A percentile compares a stretch with the other conserved stretches of the same genome.
These are phyloP conservation scores for Serinus canaria DNA, from an alignment of 2,113 vertebrate species.

Conservation along the genomic window DNA sequence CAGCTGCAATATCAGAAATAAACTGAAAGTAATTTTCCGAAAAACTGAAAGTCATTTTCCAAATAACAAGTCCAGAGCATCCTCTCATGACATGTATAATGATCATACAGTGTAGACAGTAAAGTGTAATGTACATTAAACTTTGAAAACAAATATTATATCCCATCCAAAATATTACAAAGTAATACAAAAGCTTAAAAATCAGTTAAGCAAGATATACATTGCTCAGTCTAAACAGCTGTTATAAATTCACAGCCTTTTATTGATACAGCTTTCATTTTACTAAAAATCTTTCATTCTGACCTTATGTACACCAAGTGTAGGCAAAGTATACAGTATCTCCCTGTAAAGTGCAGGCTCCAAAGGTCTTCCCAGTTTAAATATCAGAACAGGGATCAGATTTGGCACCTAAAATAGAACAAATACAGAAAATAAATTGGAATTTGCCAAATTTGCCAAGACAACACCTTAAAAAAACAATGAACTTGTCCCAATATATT, in stretches of 20 bases:
- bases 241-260: background rate
- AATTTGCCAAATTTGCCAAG: background rate
- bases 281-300: conserved; percentile 3
- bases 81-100: background rate
- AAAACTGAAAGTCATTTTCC: background rate
- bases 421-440: background rate
- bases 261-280: background rate
- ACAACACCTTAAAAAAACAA: background rate
- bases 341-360: conserved; percentile 77
- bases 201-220: background rate
- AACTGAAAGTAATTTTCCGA: background rate
- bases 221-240: background rate
- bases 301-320: conserved; percentile 92
- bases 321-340: conserved; percentile 86
- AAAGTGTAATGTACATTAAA: background rate
- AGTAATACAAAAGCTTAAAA: background rate
- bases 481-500: background rate
- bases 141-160: background rate
- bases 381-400: conserved; percentile 87
- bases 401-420: conserved; percentile 83
- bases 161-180: background rate
- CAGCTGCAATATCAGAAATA: background rate
- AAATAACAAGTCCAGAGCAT: background rate
- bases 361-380: conserved; percentile 83
- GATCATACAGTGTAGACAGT: background rate